Conservation (phyloP, 1,140 invertebrate species). For the Ganaspis sp. region DNA sequence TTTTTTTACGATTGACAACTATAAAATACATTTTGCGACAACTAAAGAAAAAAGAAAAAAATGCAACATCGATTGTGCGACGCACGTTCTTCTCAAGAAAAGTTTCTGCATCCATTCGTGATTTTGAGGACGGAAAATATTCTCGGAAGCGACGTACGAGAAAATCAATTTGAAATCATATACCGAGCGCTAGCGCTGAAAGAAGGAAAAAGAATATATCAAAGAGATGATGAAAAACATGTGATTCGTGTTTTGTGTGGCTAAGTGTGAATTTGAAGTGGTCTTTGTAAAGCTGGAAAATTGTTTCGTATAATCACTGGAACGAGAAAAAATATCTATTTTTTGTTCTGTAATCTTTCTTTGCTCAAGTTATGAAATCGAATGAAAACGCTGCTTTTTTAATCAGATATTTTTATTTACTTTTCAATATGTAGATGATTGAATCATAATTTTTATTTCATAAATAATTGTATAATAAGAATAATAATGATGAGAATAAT, state of each 20-base stretch:
- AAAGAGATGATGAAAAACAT: conserved; percentile 34
- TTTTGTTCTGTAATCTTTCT: too few species aligned
- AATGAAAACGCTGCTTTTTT: too few species aligned
- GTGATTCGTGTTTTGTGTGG: neutral
- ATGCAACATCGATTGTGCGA: conserved; percentile 3
- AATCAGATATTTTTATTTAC: too few species aligned
- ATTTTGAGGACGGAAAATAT: conserved; percentile 4
- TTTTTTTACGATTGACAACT: conserved; percentile 3
- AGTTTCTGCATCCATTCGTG: neutral
- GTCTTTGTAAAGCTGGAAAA: neutral
- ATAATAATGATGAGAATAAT: too few species aligned
- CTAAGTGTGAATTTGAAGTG: neutral
- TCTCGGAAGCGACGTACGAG: neutral
- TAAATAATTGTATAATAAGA: too few species aligned
- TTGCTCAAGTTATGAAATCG: too few species aligned
- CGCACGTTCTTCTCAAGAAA: conserved; percentile 10
- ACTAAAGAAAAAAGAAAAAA: neutral
- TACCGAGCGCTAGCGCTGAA: conserved; percentile 40
- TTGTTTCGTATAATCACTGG: neutral
- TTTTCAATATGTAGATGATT: too few species aligned
- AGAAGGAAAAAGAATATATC: conserved; percentile 10
- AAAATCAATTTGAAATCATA: conserved; percentile 29
- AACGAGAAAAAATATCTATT: neutral
- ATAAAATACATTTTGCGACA: neutral
- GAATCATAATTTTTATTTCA: too few species aligned